These are phyloP conservation scores for Spatulosminthurus flaviceps DNA, from an alignment of 2,888 invertebrate species.

Conservation along the genomic window DNA sequence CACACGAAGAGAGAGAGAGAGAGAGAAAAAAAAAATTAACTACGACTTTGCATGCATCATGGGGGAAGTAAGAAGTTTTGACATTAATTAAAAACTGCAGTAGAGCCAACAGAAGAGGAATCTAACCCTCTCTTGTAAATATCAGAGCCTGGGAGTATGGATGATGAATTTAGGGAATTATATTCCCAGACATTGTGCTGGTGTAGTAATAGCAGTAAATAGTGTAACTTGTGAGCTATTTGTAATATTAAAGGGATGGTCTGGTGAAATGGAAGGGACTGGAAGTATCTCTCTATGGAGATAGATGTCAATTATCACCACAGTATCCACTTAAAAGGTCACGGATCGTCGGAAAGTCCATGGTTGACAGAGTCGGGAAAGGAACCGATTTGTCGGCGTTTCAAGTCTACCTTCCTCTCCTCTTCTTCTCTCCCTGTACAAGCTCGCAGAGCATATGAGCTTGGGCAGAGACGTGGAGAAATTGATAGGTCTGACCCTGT, in stretches of 20 bases:
- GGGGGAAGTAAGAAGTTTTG: background rate
- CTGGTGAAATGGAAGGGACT: background rate
- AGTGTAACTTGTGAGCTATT: background rate
- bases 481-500: constrained; percentile 29
- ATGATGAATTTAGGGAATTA: background rate
- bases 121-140: background rate
- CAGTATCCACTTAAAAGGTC: constrained; percentile 44
- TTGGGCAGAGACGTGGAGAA: constrained; percentile 27
- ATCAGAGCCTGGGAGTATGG: background rate
- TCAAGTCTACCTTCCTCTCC: constrained; percentile 4
- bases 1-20: too few relatives aligned
- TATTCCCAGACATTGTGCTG: too few relatives aligned
- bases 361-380: constrained; percentile 39
- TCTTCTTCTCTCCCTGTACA: too few relatives aligned
- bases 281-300: background rate
- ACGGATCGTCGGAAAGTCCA: constrained; percentile 45
- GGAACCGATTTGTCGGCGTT: constrained; percentile 45
- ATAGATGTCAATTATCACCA: constrained; percentile 47
- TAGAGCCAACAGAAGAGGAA: background rate
- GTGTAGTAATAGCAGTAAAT: background rate
- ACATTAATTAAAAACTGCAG: constrained; percentile 24
- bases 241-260: background rate
- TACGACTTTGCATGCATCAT: background rate
- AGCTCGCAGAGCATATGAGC: constrained; percentile 2
- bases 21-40: constrained; percentile 3